Evolutionary conservation across 2,888 invertebrate genomes (phyloP), one percentile per base, ranked within the genome.

Genomic region (Agrotis exclamationis): DNA sequence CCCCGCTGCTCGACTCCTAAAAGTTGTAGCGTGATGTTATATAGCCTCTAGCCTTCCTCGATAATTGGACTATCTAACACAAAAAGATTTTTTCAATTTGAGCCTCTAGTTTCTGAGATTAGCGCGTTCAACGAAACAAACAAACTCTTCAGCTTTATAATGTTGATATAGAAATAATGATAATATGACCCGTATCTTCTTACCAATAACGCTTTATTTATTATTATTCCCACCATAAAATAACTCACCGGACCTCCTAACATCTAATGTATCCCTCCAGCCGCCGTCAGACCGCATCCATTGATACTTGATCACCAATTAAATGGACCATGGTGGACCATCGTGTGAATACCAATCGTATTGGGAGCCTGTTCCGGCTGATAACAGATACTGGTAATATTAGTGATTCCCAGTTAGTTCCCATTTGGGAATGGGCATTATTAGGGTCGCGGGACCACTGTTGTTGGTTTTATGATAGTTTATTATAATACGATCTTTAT

Each of bases 311-410:
- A 69, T 66, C 16, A 48, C 51, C 53, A 47, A 53, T 59, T 50
- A 62, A 59, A 64, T 63, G 63, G 67, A 24, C 28, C 51, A 48
- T 73, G n/a, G 45, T 56, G 63, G 63, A 14, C 28, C 51, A 45
- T 65, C 45, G 33, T 33, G 24, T 75, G 63, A 47, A 56, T 33
- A 54, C 28, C 28, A 47, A 59, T 48, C 39, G 63, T 51, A n/a
- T 7, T 16, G 51, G 24, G 22, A 51, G 58, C 54, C 80, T 80
- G 70, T 18, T 24, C 33, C 22, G 9, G 1, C 48, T 45, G 77
- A 76, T 76, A 69, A 70, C 2, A 57, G 50, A 47, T 56, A 24
- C 7, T 22, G 13, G 3, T n/a, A 20, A 51, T 33, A 39, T 59
- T 47, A 54, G 57, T 28, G 45, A 18, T 18, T 24, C 44, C 47